These are phyloP conservation scores for Liposcelis brunnea DNA, from an alignment of 2,888 invertebrate species.

Conservation along the genomic window DNA sequence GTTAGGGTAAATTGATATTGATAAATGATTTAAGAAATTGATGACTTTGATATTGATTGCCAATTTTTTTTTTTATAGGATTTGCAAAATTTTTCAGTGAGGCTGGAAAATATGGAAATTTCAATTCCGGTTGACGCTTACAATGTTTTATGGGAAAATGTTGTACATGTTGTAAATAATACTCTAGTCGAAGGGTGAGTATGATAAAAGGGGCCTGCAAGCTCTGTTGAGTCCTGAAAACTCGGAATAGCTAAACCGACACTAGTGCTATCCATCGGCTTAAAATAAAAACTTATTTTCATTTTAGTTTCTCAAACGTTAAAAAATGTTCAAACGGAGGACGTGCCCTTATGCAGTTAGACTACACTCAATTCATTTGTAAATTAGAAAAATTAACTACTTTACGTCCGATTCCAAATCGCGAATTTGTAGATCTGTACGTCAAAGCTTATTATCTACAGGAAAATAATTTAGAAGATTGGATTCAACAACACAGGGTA, in stretches of 20 bases:
- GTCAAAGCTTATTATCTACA: conserved; percentile 94
- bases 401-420: conserved; percentile 68
- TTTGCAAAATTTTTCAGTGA: conserved; percentile 59
- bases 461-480: conserved; percentile 70
- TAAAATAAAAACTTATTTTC: no score
- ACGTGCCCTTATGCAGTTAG: conserved; percentile 91
- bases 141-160: conserved; percentile 68
- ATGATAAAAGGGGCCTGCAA: conserved; percentile 6
- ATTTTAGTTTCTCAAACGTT: conserved; percentile 57
- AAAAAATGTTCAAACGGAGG: conserved; percentile 94
- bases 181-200: conserved; percentile 80
- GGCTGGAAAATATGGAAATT: conserved; percentile 56
- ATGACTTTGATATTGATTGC: no score
- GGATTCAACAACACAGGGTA: conserved; percentile 67
- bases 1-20: conserved; percentile 32
- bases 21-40: background rate
- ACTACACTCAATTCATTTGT: conserved; percentile 84
- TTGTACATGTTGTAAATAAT: conserved; percentile 69
- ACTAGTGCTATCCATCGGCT: no score
- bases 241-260: no score
- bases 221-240: no score
- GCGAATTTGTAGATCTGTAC: conserved; percentile 82
- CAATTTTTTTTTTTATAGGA: conserved; percentile 30
- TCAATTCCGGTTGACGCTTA: conserved; percentile 51
- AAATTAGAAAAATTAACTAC: conserved; percentile 77